These are phyloP conservation scores for Myrmecophaga tridactyla DNA, from an alignment of 2,113 vertebrate species.

Conservation along the genomic window DNA sequence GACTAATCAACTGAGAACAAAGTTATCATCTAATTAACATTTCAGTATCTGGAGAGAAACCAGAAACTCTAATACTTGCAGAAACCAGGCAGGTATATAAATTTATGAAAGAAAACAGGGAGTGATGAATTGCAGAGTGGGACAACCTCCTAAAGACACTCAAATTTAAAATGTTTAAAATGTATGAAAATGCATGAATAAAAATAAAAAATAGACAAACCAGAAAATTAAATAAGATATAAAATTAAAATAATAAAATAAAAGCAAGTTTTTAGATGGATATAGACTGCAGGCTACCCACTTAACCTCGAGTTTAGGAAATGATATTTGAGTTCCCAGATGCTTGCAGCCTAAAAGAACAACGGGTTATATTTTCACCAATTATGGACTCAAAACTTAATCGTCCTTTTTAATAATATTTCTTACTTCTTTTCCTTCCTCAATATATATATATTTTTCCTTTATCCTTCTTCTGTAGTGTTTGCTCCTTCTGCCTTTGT, in stretches of 20 bases:
- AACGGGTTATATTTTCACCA: not conserved
- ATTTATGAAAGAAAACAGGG: not conserved
- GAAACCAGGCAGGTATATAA: not conserved
- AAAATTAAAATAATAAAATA: constrained; percentile 1
- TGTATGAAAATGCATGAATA: not conserved
- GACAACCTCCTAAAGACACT: not conserved
- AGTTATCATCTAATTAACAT: no score
- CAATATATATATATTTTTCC: no score
- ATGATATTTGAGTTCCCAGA: not conserved
- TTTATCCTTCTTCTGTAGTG: not conserved
- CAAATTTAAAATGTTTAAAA: constrained; percentile 15
- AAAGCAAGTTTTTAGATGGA: not conserved
- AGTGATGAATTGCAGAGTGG: not conserved
- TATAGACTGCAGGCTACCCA: not conserved
- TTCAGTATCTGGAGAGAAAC: not conserved
- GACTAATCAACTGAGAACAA: no score
- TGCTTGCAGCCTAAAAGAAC: not conserved
- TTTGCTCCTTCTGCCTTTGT: not conserved
- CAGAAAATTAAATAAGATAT: not conserved
- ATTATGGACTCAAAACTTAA: constrained; percentile 9
- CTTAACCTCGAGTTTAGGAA: not conserved
- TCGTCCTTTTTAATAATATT: no score
- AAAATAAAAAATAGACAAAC: not conserved
- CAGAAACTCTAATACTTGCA: not conserved
- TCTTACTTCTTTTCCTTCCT: no score